These are phyloP conservation scores for Anas platyrhynchos DNA, from an alignment of 2,113 vertebrate genomes.

Conservation along the genomic window DNA sequence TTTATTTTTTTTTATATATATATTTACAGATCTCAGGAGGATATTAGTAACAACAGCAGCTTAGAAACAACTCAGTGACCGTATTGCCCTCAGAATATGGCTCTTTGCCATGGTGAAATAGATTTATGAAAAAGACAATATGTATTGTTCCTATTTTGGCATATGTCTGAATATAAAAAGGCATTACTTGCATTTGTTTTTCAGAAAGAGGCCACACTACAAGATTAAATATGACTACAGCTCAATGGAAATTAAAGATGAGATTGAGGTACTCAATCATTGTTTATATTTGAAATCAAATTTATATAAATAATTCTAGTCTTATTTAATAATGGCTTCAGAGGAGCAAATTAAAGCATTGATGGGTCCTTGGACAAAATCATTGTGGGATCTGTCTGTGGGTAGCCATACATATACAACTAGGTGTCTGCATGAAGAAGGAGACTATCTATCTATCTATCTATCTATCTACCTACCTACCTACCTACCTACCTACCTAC, in stretches of 20 bases:
- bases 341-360: background rate
- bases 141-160: background rate
- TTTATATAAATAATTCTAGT: background rate
- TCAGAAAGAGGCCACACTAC: background rate
- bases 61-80: slow-evolving; percentile 7
- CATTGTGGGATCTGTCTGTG: background rate
- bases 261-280: background rate
- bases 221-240: slow-evolving; percentile 10
- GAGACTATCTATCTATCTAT: background rate
- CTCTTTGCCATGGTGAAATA: background rate
- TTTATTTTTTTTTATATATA: background rate
- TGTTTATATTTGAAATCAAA: background rate
- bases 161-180: background rate
- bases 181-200: background rate
- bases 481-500: too few species aligned
- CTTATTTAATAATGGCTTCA: background rate
- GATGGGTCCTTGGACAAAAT: background rate
- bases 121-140: background rate
- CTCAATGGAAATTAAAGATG: slow-evolving; percentile 11
- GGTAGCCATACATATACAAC: background rate
- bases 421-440: background rate
- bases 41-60: background rate
- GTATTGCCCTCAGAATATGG: background rate
- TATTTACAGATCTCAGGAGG: background rate
- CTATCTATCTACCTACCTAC: too few species aligned